These are phyloP conservation scores for Halichondria panicea DNA, from an alignment of 37 sponge, comb jelly and placozoan species.

Conservation along the genomic window DNA sequence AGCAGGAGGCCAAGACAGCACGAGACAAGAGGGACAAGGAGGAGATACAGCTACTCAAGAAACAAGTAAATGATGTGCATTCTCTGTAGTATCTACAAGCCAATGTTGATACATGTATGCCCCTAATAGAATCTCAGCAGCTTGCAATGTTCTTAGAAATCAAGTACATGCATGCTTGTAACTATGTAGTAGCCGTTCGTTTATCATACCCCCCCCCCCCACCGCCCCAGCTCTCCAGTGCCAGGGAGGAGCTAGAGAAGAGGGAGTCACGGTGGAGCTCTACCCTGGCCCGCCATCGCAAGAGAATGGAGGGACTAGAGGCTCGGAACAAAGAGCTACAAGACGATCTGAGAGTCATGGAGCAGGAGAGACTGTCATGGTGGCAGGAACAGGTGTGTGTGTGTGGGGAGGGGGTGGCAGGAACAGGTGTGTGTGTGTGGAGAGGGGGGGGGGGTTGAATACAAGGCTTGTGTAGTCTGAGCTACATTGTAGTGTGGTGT, in stretches of 20 bases:
- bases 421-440: no score
- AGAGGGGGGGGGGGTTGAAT: no score
- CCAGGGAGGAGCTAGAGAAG: slow-evolving; percentile 41
- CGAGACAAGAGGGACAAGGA: slow-evolving; percentile 74
- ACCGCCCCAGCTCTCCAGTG: slow-evolving; percentile 47
- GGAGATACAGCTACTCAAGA: slow-evolving; percentile 57
- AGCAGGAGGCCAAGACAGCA: slow-evolving; percentile 24
- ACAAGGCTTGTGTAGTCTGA: no score
- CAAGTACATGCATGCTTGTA: not conserved
- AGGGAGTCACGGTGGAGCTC: slow-evolving; percentile 81
- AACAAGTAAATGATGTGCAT: slow-evolving; percentile 49
- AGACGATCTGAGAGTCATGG: slow-evolving; percentile 74
- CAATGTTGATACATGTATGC: no score
- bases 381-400: slow-evolving; percentile 69
- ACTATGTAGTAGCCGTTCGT: not conserved
- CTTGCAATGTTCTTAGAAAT: not conserved
- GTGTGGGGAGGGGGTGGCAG: not conserved
- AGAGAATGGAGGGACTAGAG: slow-evolving; percentile 61
- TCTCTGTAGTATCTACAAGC: not conserved
- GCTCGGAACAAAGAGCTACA: slow-evolving; percentile 78
- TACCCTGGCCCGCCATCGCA: slow-evolving; percentile 49
- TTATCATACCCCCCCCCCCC: not conserved
- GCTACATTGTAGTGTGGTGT: not conserved
- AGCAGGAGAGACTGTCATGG: slow-evolving; percentile 65
- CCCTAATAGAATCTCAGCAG: not conserved